Conservation (phyloP, 2,888 invertebrate genomes). For the Unio pictorum region DNA sequence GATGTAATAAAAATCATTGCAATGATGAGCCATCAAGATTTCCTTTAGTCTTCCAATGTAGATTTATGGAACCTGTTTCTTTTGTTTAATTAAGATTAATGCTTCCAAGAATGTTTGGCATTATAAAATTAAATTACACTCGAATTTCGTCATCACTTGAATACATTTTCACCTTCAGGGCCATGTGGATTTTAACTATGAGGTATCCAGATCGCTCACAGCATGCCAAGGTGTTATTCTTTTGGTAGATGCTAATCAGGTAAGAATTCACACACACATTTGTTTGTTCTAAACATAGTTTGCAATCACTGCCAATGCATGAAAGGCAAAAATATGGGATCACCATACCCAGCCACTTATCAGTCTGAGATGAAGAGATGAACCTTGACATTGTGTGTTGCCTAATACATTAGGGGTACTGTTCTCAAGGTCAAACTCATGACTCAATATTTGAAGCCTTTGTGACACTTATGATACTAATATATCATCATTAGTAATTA, state of each 20-base stretch:
- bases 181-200: slow-evolving; percentile 97
- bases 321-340: no score
- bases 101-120: neutral
- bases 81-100: neutral
- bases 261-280: slow-evolving; percentile 28
- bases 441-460: no score
- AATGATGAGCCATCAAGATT: no score
- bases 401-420: no score
- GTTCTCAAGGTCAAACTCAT: no score
- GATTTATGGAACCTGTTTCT: neutral
- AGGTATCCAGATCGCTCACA: slow-evolving; percentile 91
- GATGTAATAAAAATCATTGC: no score
- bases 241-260: slow-evolving; percentile 93
- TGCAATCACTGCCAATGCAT: neutral
- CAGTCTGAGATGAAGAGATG: no score
- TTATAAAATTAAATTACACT: neutral
- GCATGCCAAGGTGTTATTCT: slow-evolving; percentile 96
- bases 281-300: neutral
- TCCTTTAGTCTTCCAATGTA: no score
- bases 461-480: no score
- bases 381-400: no score
- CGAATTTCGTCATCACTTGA: neutral
- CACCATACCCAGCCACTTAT: no score
- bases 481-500: no score
- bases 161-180: slow-evolving; percentile 74